Evolutionary conservation across 2,797 vertebrate genomes (phyloP).

Genomic region (Cacajao melanocephalus): DNA sequence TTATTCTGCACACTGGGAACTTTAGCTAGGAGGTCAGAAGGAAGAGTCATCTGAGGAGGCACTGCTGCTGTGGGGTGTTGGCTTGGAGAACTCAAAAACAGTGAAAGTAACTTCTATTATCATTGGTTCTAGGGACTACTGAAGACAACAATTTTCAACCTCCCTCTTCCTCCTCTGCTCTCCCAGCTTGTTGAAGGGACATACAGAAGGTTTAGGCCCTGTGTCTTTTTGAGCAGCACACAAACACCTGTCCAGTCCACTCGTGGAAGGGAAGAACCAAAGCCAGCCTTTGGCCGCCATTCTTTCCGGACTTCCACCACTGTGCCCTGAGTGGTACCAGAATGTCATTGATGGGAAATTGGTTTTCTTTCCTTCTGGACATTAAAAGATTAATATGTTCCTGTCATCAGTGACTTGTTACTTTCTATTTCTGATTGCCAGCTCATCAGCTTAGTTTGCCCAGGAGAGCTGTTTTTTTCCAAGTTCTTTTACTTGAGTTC

Average conservation of each 20-base stretch:
- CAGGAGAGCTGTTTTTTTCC: accelerated
- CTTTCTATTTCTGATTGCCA: not conserved
- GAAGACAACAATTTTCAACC: accelerated
- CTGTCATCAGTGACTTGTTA: not conserved
- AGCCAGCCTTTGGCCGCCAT: accelerated
- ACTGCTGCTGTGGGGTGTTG: not conserved
- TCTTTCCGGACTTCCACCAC: accelerated
- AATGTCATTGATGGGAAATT: accelerated
- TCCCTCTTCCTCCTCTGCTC: not conserved
- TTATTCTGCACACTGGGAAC: too few relatives aligned
- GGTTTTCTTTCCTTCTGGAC: not conserved
- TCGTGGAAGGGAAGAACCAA: not conserved
- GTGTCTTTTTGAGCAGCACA: not conserved
- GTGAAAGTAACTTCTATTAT: not conserved
- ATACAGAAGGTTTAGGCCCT: not conserved
- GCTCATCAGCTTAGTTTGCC: not conserved
- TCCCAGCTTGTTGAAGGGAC: accelerated
- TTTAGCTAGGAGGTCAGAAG: not conserved
- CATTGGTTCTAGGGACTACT: not conserved
- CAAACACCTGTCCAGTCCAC: not conserved
- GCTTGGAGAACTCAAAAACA: accelerated
- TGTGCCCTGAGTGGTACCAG: not conserved
- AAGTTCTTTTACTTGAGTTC: not conserved
- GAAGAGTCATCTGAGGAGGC: not conserved
- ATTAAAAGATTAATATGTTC: not conserved